Evolutionary conservation across 2,888 invertebrate genomes (phyloP), one percentile per base, ranked within the genome.

Genomic region (Drosophila longiperda): DNA sequence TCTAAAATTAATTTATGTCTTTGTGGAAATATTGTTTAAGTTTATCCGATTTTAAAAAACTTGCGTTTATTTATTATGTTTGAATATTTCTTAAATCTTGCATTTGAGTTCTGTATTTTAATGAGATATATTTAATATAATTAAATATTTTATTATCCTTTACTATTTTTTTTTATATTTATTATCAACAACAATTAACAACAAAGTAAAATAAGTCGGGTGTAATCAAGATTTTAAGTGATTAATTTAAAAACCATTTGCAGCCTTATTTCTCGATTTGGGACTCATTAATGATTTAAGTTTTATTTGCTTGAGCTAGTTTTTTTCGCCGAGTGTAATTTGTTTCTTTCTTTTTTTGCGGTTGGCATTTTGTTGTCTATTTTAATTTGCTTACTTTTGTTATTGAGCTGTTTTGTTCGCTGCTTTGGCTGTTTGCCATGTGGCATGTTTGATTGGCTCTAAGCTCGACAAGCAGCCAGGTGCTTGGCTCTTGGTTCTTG

Each of bases 381-480:
- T 87, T 87, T 87, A 89, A 89, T 87, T 87, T 87, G 89, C 89
- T 87, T 87, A 81, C 89, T 87, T 89, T 88, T 88, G 84, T 84
- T 87, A 87, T 87, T 89, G 87, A 87, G 89, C 89, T 89, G 82
- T 78, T 70, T 23, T 61, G 65, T 67, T 54, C 61, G 38, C 54
- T 8, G 17, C 38, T 57, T 60, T 29, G 29, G 40, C 33, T 62
- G 70, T 50, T 49, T 34, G 20, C 59, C 54, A 68, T 68, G 64
- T 75, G 73, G 72, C 75, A 73, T 75, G 78, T 82, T 87, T 88
- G 84, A 88, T 84, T 87, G 88, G 73, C 78, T 54, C 77, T 87
- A 87, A 88, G 84, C 79, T 69, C 72, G 70, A 67, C 26, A 38
- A 55, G 55, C 55, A 29, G 38, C 26, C 55, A 55, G 55, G 55